Evolutionary conservation across 2,888 invertebrate genomes (phyloP).

Genomic region (Idaea aversata): DNA sequence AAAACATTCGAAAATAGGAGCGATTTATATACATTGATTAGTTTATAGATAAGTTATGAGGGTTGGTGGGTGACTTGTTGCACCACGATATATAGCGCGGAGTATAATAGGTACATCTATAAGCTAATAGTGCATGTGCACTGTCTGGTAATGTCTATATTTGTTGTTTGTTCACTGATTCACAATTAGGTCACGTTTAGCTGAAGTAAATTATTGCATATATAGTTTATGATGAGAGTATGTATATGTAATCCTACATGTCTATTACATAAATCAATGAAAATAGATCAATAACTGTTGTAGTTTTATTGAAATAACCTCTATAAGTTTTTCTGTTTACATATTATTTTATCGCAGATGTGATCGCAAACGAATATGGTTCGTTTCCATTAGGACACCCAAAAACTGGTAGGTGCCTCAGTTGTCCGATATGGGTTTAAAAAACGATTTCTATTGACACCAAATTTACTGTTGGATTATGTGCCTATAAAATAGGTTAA

Average conservation of each 20-base stretch:
- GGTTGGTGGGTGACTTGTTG: not conserved
- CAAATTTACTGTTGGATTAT: too few relatives aligned
- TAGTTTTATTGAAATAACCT: slow-evolving; percentile 44
- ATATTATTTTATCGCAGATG: too few relatives aligned
- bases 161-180: slow-evolving; percentile 72
- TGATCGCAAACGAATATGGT: too few relatives aligned
- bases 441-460: too few relatives aligned
- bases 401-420: too few relatives aligned
- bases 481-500: too few relatives aligned
- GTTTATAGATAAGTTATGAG: not conserved
- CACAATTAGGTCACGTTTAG: slow-evolving; percentile 74
- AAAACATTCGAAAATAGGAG: too few relatives aligned
- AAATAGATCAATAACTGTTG: slow-evolving; percentile 63
- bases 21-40: too few relatives aligned
- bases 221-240: slow-evolving; percentile 79
- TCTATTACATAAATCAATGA: slow-evolving; percentile 75
- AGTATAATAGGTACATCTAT: not conserved
- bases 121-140: slow-evolving; percentile 17
- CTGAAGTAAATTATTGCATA: slow-evolving; percentile 72
- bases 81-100: not conserved
- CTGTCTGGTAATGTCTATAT: slow-evolving; percentile 37
- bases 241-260: slow-evolving; percentile 81
- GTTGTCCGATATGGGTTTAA: too few relatives aligned
- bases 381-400: too few relatives aligned
- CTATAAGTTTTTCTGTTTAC: too few relatives aligned